Base-by-base conservation (phyloP, 2,888 invertebrate genomes). In the Pomacea canaliculata region DNA sequence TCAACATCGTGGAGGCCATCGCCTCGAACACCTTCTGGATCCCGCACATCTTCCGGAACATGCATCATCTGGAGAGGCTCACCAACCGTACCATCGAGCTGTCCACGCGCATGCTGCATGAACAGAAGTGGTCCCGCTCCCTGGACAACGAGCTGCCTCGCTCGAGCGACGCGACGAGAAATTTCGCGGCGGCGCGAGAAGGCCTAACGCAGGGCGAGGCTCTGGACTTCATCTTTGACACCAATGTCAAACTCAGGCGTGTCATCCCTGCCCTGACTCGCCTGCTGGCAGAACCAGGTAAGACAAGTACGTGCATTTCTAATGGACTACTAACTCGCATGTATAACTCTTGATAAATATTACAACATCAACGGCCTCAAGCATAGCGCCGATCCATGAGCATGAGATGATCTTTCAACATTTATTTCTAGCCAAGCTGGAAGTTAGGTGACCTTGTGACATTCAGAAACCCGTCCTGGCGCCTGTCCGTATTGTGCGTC, bases 1-100 rank as follows among this genome's bases (percentile, higher is more conserved):
- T 84, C 67, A 82, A 82, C 59, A 76, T 87, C 27, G 79, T 82
- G 0, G 86, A 87, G 70, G 84, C 85, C 9, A 81, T 86, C 7
- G 84, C 85, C 0, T 84, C 86, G 10, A 85, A 85, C 73, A 87
- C 88, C 0, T 85, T 86, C 4, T 87, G 88, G 88, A 85, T 87
- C 65, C 87, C 87, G 1, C 83, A 84, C 67, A 81, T 87, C 18
- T 86, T 84, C 66, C 84, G 84, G 66, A 85, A 82, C 66, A 77
- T 86, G 67, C 80, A 84, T 48, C 84, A 83, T 76, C 81, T 85
- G 27, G 87, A 85, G 67, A 79, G 78, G n/a, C 83, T 84, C 51
- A 78, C 84, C 4, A 88, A 88, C 71, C 80, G 84, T 65, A 83
- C 86, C 0, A 62, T 83, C 49, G 68, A 77, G 16, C 59, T 79